These are phyloP conservation scores for Brachymystax lenok DNA, from an alignment of 2,797 vertebrate species.

Conservation along the genomic window DNA sequence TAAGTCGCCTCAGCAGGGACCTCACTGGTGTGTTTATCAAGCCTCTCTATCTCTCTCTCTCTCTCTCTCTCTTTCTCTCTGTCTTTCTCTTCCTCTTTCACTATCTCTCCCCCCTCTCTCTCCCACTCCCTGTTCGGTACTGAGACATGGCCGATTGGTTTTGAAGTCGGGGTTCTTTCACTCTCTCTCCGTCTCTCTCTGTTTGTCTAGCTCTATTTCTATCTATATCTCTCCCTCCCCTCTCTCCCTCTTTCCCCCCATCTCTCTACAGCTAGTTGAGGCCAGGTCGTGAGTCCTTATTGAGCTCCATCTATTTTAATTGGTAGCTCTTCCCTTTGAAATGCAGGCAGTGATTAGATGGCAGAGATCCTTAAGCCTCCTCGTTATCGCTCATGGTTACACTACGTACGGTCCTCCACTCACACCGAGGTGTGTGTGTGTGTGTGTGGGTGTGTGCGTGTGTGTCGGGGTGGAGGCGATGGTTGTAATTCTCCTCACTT, in stretches of 20 bases:
- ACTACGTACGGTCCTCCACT: background rate
- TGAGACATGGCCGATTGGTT: no score
- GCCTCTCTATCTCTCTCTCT: background rate
- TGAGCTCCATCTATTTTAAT: slow-evolving; percentile 79
- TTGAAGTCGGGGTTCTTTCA: slow-evolving; percentile 15
- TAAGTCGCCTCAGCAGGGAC: background rate
- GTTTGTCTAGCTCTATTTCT: no score
- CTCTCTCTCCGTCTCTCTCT: slow-evolving; percentile 4
- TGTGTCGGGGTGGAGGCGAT: background rate
- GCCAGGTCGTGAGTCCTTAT: slow-evolving; percentile 67
- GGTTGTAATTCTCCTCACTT: slow-evolving; percentile 5
- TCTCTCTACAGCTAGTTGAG: slow-evolving; percentile 45
- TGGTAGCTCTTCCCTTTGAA: slow-evolving; percentile 74
- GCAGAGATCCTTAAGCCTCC: slow-evolving; percentile 66
- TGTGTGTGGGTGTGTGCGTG: background rate
- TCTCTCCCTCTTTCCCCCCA: no score
- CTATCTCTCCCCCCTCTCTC: no score
- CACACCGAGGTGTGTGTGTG: background rate
- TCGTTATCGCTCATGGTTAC: slow-evolving; percentile 63
- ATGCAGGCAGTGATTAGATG: slow-evolving; percentile 70
- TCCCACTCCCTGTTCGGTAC: no score
- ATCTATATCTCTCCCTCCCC: no score
- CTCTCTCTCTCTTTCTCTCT: slow-evolving; percentile 24
- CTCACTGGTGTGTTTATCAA: background rate
- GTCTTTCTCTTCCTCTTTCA: background rate